These are phyloP conservation scores for Nothocercus julius DNA, from an alignment of 2,113 vertebrate species.

Conservation along the genomic window DNA sequence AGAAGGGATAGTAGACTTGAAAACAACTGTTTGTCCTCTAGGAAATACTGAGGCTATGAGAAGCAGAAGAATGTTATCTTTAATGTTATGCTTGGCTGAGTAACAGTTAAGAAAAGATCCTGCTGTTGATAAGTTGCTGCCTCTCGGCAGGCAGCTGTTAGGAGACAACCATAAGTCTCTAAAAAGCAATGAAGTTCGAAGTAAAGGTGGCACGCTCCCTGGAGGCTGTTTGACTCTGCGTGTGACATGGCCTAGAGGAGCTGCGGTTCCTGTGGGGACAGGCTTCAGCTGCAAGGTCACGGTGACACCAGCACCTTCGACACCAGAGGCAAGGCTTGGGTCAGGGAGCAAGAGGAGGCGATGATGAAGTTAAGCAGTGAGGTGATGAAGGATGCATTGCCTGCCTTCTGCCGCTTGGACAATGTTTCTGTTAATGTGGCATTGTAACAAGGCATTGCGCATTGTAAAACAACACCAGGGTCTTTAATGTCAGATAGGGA, in stretches of 20 bases:
- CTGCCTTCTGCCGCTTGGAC: not conserved
- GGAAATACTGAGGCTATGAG: not conserved
- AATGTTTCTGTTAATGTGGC: not conserved
- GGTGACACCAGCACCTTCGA: fast-evolving
- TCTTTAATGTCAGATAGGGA: not conserved
- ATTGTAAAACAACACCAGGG: not conserved
- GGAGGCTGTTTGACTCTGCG: not conserved
- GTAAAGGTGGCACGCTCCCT: not conserved
- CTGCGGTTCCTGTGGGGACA: not conserved
- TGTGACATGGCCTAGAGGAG: not conserved
- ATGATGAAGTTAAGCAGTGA: not conserved
- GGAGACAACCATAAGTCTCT: not conserved
- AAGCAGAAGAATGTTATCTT: not conserved
- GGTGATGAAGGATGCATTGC: not conserved
- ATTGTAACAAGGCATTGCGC: not conserved
- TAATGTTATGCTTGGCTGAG: fast-evolving
- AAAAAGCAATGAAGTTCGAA: not conserved
- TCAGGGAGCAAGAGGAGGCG: not conserved
- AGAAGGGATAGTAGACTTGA: fast-evolving
- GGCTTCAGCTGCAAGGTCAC: not conserved
- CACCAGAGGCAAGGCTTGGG: not conserved
- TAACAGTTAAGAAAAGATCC: not conserved
- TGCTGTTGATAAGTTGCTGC: not conserved
- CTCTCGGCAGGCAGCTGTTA: not conserved
- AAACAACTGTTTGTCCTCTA: not conserved